phyloP scores from a whole-genome alignment of 2,888 invertebrate genomes.

The Entomobrya multifasciata region DNA sequence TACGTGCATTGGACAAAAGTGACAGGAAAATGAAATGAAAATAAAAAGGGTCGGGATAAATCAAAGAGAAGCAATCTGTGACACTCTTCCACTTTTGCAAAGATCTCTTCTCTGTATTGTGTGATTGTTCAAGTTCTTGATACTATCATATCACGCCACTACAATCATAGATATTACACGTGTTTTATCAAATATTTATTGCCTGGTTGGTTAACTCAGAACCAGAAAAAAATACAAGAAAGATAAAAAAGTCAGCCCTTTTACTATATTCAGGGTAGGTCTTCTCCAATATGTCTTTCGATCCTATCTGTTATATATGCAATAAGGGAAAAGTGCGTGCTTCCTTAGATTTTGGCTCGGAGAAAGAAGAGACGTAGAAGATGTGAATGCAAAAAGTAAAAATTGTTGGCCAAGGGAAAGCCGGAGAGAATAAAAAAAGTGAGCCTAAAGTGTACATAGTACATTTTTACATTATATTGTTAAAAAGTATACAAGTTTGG shows the following conservation, averaged over 20 bases:
- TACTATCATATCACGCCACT: not conserved
- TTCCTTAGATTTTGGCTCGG: too few species aligned
- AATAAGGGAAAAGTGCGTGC: too few species aligned
- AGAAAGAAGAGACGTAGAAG: conserved; percentile 1
- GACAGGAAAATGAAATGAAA: conserved; percentile 1
- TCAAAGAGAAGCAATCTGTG: conserved; percentile 24
- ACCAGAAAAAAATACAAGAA: too few species aligned
- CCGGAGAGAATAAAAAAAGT: not conserved
- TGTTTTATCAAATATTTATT: conserved; percentile 44
- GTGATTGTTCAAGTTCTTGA: not conserved
- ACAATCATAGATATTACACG: conserved; percentile 34
- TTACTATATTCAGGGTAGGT: too few species aligned
- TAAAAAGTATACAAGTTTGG: not conserved
- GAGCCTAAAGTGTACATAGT: not conserved
- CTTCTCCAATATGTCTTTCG: too few species aligned
- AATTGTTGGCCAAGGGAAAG: not conserved
- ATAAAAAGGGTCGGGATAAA: conserved; percentile 10
- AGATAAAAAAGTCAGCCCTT: too few species aligned
- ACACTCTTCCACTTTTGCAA: too few species aligned
- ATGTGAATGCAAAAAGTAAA: not conserved
- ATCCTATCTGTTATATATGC: too few species aligned
- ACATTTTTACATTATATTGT: not conserved
- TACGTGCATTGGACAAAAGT: not conserved
- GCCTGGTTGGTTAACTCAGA: conserved; percentile 1
- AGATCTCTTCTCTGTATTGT: not conserved